Evolutionary conservation across 1,140 invertebrate species (phyloP).

Genomic region (Neomicropteryx cornuta): DNA sequence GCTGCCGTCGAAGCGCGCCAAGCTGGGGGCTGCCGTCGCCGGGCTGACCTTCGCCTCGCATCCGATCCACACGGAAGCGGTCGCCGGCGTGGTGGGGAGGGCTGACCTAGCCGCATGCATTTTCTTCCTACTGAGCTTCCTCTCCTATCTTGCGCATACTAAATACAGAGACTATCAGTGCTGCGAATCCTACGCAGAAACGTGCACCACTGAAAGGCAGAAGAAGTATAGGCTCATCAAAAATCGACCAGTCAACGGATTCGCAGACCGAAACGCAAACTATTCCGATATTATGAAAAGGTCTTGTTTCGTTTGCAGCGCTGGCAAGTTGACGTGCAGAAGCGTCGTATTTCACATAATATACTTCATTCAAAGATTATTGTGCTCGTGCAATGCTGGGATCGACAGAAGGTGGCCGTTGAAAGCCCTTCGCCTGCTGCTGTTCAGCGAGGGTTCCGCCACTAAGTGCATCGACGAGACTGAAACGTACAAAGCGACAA

Average conservation of each 20-base stretch:
- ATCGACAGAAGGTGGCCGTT: no score
- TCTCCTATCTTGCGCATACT: constrained; percentile 62
- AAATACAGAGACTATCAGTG: constrained; percentile 40
- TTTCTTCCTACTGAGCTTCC: constrained; percentile 79
- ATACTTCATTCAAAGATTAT: no score
- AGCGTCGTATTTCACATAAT: no score
- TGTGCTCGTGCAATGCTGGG: no score
- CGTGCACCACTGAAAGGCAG: not conserved
- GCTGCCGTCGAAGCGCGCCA: constrained; percentile 44
- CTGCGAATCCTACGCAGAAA: constrained; percentile 10
- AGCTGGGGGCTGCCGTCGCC: constrained; percentile 59
- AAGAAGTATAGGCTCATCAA: constrained; percentile 14
- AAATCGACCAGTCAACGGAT: constrained; percentile 19
- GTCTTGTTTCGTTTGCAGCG: no score
- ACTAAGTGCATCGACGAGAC: constrained; percentile 10
- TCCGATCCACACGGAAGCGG: constrained; percentile 93
- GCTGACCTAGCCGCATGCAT: constrained; percentile 89
- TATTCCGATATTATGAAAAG: no score
- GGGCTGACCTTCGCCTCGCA: constrained; percentile 88
- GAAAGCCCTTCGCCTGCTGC: constrained; percentile 9
- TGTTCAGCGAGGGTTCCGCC: constrained; percentile 10
- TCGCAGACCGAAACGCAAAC: not conserved
- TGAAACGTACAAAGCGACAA: constrained; percentile 8
- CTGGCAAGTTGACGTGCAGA: no score
- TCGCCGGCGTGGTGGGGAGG: constrained; percentile 90